phyloP scores from a whole-genome alignment of 1,140 invertebrate species.

The Heliconius melpomene region DNA sequence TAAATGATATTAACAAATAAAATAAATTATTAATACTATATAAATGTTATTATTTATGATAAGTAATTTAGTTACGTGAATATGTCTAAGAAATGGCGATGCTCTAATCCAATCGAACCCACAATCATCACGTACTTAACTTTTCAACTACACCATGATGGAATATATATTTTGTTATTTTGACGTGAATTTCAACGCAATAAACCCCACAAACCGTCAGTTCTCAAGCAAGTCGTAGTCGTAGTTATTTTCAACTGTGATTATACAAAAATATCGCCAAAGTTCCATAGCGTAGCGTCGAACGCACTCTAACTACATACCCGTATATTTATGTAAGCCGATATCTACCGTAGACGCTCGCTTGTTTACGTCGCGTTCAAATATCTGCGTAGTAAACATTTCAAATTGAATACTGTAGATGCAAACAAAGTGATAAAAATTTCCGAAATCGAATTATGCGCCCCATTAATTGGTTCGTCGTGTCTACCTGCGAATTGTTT shows the following conservation, averaged over 20 bases:
- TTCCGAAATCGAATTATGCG: constrained; percentile 58
- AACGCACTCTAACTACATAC: constrained; percentile 13
- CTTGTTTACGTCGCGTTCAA: constrained; percentile 45
- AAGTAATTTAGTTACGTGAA: too few relatives aligned
- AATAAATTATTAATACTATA: neutral
- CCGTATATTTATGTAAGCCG: constrained; percentile 38
- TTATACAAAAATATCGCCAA: constrained; percentile 41
- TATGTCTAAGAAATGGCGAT: too few relatives aligned
- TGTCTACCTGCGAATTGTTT: constrained; percentile 34
- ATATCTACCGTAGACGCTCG: constrained; percentile 40
- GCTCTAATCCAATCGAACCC: too few relatives aligned
- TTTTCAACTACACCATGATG: too few relatives aligned
- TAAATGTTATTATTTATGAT: too few relatives aligned
- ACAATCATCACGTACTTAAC: too few relatives aligned
- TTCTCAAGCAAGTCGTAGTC: constrained; percentile 7
- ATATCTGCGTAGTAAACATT: constrained; percentile 44
- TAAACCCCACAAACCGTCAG: neutral
- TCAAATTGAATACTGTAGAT: constrained; percentile 42
- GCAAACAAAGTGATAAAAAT: constrained; percentile 60
- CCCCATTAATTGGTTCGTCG: constrained; percentile 55
- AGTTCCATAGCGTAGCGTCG: constrained; percentile 31
- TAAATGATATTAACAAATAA: neutral
- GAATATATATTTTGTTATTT: too few relatives aligned
- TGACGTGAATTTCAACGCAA: neutral
- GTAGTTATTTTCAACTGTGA: constrained; percentile 37